Base-by-base conservation (phyloP, 2,888 invertebrate species). In the Helicoverpa assulta region DNA sequence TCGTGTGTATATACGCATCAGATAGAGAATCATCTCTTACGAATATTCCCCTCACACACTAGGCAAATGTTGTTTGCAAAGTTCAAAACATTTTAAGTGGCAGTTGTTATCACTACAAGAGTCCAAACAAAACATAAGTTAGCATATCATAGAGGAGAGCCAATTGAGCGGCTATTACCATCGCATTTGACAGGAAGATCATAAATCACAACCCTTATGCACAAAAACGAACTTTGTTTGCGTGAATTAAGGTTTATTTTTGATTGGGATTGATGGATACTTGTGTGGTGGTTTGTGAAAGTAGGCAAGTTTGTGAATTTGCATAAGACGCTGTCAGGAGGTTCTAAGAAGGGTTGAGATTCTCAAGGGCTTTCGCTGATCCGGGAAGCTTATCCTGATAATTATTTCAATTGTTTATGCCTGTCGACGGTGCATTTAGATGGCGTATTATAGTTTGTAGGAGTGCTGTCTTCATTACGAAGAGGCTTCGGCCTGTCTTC, bases 381-480 rank as follows among this genome's bases (percentile, higher is more conserved):
- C 95, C 94, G 85, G 89, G 88, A 86, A 90, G 93, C 93, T 95
- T 95, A 95, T 94, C 94, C 94, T 92, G 95, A 95, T 95, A 95
- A 95, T 95, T 95, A 95, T 95, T 95, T 95, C 95, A 95, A 95
- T 95, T 95, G 95, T 95, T 95, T 95, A 94, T 95, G 94, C 94
- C 92, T 94, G 95, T 95, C 95, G 93, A 93, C 95, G 91, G 89
- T 94, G 95, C 93, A 95, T 95, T 95, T 95, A 95, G 91, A 95
- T 95, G 90, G 95, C 90, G 93, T 93, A 95, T 95, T 95, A 95
- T 95, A 95, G 95, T 95, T 95, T 93, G 93, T 93, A 87, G 88
- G 88, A 90, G 88, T 88, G 88, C 84, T 92, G 92, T 95, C 94
- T 95, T 94, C 93, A 94, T 95, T 94, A 93, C 86, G 57, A 81